A percentile compares a stretch with the other conserved stretches of the same genome.
Conservation (phyloP, 2,797 vertebrate species). For the Phrynocephalus vlangalii region DNA sequence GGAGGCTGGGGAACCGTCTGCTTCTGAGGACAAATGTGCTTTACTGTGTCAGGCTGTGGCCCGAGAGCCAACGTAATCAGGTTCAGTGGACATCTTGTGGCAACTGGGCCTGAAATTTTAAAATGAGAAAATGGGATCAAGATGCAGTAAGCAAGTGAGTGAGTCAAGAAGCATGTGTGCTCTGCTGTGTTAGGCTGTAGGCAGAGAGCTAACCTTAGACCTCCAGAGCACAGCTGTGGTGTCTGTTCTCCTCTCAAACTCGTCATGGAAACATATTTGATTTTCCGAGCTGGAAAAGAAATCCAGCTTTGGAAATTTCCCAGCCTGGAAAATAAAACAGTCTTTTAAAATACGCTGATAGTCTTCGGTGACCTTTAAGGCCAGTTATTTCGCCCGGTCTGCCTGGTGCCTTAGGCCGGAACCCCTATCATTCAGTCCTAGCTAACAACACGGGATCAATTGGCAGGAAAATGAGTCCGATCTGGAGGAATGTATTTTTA, state of each 20-base stretch:
- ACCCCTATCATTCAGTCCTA: neutral
- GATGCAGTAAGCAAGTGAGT: no score
- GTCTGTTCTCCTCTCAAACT: no score
- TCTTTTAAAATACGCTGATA: neutral
- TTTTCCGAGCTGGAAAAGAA: neutral
- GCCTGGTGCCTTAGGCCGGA: neutral
- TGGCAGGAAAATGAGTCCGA: neutral
- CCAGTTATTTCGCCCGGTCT: neutral
- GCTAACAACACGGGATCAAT: neutral
- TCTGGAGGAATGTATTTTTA: neutral
- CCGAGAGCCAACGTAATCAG: no score
- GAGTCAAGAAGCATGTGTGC: no score
- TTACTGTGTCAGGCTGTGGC: neutral
- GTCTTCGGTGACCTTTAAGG: neutral
- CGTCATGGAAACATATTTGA: neutral
- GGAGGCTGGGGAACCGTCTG: no score
- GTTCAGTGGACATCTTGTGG: no score
- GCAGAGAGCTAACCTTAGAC: no score
- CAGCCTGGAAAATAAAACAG: neutral
- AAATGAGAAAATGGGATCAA: no score
- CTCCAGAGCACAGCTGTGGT: no score
- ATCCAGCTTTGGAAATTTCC: neutral
- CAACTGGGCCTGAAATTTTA: no score
- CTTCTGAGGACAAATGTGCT: neutral
- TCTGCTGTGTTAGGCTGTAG: no score